A percentile compares a stretch with the other conserved stretches of the same genome.
Conservation (phyloP, 2,888 invertebrate species). For the Lasioglossum calceatum region DNA sequence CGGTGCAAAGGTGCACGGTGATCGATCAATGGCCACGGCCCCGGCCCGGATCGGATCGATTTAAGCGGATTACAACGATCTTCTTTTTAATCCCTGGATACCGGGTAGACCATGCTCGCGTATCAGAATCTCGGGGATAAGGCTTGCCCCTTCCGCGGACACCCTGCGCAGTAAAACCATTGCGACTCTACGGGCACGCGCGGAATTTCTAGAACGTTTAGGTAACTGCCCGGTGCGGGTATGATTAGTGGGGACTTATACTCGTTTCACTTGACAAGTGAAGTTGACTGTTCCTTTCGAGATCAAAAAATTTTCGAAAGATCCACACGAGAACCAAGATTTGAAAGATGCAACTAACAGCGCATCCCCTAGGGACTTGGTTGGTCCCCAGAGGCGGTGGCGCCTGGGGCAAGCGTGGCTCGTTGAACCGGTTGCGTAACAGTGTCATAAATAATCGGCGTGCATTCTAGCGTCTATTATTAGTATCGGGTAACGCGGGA, state of each 20-base stretch:
- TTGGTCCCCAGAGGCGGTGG: constrained; percentile 8
- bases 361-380: neutral
- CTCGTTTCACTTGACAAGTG: neutral
- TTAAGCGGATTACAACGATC: constrained; percentile 36
- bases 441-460: constrained; percentile 45
- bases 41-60: neutral
- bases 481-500: constrained; percentile 29
- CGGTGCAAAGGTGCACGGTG: constrained; percentile 18
- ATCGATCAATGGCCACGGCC: constrained; percentile 45
- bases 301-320: neutral
- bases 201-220: neutral
- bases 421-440: constrained; percentile 32
- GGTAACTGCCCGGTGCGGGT: neutral
- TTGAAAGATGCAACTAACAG: neutral
- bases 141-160: neutral
- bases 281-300: too few relatives aligned
- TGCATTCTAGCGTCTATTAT: constrained; percentile 47
- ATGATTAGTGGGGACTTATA: neutral
- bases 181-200: neutral
- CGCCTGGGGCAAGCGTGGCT: constrained; percentile 23
- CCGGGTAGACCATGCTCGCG: constrained; percentile 11
- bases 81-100: constrained; percentile 35
- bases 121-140: constrained; percentile 6
- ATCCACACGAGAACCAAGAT: neutral
- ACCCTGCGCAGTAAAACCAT: neutral